Evolutionary conservation across 2,888 invertebrate genomes (phyloP), one percentile per base, ranked within the genome.

Genomic region (Corythucha ciliata): DNA sequence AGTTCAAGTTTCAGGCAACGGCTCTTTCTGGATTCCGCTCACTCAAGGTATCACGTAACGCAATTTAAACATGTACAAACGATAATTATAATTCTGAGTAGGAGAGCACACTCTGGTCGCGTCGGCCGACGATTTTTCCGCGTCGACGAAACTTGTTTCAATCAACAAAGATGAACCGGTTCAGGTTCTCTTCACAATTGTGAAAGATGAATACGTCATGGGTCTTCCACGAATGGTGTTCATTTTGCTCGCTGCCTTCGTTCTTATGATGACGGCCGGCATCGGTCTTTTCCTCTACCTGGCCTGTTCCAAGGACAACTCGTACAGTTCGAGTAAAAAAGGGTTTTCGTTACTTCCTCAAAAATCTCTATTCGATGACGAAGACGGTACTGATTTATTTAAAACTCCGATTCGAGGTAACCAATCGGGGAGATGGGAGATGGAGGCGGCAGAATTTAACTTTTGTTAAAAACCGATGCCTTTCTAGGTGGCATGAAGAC

Each of bases 181-280:
- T 16, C 74, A 78, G 49, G 70, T 85, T 1, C 70, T 86, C 57
- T 78, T 88, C 59, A 80, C 79, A 57, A 64, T 89, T 48, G 73
- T 74, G 39, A 70, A 71, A 10, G 79, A 86, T 61, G 80, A 80
- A 58, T 73, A 71, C 54, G 76, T 87, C 14, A 70, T 83, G 59
- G 88, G 88, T 0, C 69, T 89, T 70, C 84, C 88, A 0, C 70
- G 88, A 24, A 71, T 85, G 20, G 73, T 81, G 2, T 89, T 90
- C 65, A 78, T 88, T 26, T 75, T 85, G 63, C 64, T 85, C 8
- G 73, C 81, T 58, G 85, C n/a, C 87, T 78, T 63, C 65, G 68
- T 52, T 2, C 47, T 54, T 18, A 55, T 60, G 46, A 48, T 59
- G 49, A 48, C 52, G 16, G 37, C 58, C 22, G 58, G 58, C 1